These are phyloP conservation scores for Dasyornis broadbenti DNA, from an alignment of 2,113 vertebrate genomes.

Conservation along the genomic window DNA sequence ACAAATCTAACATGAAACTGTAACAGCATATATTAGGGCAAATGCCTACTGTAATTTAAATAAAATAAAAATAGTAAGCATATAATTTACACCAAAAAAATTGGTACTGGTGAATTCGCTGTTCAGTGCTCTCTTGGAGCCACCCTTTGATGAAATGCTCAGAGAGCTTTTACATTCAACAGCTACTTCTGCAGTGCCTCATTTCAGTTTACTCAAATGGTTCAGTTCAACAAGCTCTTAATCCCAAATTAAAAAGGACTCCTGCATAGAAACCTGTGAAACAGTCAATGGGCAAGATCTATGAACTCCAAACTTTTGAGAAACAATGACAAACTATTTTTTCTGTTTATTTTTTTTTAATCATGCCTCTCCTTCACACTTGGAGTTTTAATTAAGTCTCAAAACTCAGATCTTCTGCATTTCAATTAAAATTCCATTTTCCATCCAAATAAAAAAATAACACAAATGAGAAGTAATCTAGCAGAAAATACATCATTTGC, in stretches of 20 bases:
- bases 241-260: constrained; percentile 22
- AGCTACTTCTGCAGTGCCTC: background rate
- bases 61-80: constrained; percentile 50
- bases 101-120: background rate
- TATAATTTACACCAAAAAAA: constrained; percentile 4
- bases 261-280: background rate
- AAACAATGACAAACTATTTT: background rate
- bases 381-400: background rate
- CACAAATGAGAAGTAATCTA: background rate
- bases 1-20: constrained; percentile 37
- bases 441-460: background rate
- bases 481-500: background rate
- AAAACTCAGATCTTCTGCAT: background rate
- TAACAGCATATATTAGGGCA: constrained; percentile 43
- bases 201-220: background rate
- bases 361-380: background rate
- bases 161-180: background rate
- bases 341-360: background rate
- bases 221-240: background rate
- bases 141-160: background rate
- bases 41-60: constrained; percentile 51
- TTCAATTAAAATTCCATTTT: constrained; percentile 20
- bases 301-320: background rate
- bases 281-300: background rate
- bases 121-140: background rate